Conservation (phyloP, 2,888 invertebrate species). For the Girardia tigrina region DNA sequence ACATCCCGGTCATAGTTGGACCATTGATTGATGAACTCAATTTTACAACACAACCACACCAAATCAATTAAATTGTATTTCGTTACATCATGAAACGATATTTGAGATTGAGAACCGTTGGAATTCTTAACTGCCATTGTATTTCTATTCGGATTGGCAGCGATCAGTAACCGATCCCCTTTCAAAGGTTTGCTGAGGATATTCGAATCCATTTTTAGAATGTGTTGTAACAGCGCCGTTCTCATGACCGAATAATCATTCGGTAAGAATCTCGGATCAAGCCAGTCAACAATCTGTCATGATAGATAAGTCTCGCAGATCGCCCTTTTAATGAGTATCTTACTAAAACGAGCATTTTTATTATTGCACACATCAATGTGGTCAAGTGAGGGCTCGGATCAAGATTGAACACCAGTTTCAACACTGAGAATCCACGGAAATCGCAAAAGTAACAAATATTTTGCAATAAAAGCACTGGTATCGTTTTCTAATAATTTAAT, state of each 20-base stretch:
- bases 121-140: neutral
- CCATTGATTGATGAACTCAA: conserved; percentile 14
- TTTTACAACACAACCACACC: neutral
- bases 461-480: neutral
- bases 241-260: conserved; percentile 4
- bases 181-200: neutral
- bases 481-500: conserved; percentile 23
- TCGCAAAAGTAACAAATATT: conserved; percentile 9
- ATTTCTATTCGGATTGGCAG: neutral
- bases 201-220: neutral
- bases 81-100: neutral
- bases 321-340: neutral
- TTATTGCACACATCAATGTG: neutral
- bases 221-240: neutral
- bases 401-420: conserved; percentile 14
- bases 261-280: neutral
- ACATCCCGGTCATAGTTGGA: neutral
- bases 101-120: neutral
- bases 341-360: neutral
- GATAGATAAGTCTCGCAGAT: neutral
- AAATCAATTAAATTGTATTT: conserved; percentile 10
- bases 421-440: conserved; percentile 4
- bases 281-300: neutral
- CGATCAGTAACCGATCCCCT: neutral
- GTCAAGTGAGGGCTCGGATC: neutral